These are phyloP conservation scores for Butorides virescens DNA, from an alignment of 2,113 vertebrate genomes.

Conservation along the genomic window DNA sequence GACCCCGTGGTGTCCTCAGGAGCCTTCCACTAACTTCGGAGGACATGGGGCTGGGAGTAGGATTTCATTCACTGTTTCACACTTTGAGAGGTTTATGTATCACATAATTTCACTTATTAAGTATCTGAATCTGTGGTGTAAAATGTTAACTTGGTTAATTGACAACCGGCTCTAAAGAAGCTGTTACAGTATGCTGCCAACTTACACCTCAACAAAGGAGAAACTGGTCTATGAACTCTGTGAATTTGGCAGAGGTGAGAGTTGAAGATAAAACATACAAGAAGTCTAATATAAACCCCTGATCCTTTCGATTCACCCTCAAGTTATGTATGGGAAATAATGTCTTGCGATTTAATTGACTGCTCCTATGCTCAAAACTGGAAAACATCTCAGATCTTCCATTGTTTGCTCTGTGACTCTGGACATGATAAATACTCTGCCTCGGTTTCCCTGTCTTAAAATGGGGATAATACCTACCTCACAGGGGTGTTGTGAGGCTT, in stretches of 20 bases:
- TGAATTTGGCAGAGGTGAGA: not conserved
- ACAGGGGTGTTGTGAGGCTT: constrained; percentile 56
- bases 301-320: not conserved
- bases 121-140: not conserved
- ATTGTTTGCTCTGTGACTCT: constrained; percentile 9
- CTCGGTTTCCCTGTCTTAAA: constrained; percentile 29
- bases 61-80: not conserved
- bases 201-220: not conserved
- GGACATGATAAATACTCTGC: constrained; percentile 31
- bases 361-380: constrained; percentile 24
- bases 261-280: not conserved
- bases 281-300: not conserved
- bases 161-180: constrained; percentile 18
- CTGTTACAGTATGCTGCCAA: constrained; percentile 3
- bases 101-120: not conserved
- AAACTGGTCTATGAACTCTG: not conserved
- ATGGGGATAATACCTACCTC: constrained; percentile 60
- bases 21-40: not conserved
- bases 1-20: fast-evolving
- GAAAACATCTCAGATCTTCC: constrained; percentile 34
- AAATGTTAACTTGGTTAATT: not conserved
- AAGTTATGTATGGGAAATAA: not conserved
- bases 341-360: not conserved
- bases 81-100: not conserved
- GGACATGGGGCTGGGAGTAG: not conserved